Base-by-base conservation (phyloP, 2,888 invertebrate species). In the Schizotus pectinicornis region DNA sequence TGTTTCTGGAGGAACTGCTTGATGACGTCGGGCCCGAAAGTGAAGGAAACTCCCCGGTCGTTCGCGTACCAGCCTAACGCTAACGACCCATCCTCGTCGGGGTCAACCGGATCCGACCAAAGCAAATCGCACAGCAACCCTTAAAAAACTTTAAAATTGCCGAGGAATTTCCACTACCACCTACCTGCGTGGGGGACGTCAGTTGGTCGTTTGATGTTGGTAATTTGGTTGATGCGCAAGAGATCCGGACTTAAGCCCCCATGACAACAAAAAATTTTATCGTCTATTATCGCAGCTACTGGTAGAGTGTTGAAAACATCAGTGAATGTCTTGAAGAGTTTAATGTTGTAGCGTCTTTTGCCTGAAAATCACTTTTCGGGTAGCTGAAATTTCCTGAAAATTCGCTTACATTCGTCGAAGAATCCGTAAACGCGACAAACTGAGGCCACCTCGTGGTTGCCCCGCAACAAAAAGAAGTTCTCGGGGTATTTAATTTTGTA, bases 1-100 rank as follows among this genome's bases (percentile, higher is more conserved):
- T 98, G 97, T 76, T 96, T 86, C 81, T 95, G 94, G 71, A 98
- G 85, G 82, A 96, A 96, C 81, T 95, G 97, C 79, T 92, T 92
- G 67, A 98, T 98, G 62, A 98, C 95, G 80, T 98, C 98, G 0
- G 94, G 93, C 35, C 98, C 98, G 78, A 98, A 98, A 11, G 98
- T 98, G 81, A 98, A 98, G 30, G 96, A 97, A 12, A 98, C 98
- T 45, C 98, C 98, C 72, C 98, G 90, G 79, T 98, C 98, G 77
- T 98, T 98, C 79, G 98, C 97, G 54, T 97, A 97, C 95, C 95
- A 89, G 69, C 97, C 93, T 79, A 90, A 89, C 7, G 92, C 91
- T 76, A 93, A 92, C 81, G 96, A 97, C 77, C 97, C 22, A 5
- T 22, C 5, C 3, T 22, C 22, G 22, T 22, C 22, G 2, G 22